These are phyloP conservation scores for Psix sp. DNA, from an alignment of 1,140 invertebrate genomes.

Conservation along the genomic window DNA sequence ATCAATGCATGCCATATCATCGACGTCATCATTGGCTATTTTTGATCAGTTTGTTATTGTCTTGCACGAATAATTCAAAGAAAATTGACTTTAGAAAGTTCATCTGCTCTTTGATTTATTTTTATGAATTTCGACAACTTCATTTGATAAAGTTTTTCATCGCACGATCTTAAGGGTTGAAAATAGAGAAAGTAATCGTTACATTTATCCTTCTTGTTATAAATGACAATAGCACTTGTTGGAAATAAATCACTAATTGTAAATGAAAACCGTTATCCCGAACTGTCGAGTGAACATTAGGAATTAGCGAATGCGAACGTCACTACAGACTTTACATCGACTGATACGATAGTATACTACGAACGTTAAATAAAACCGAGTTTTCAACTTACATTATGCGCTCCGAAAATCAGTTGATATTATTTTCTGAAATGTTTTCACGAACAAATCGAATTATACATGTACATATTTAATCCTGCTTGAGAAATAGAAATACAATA, in stretches of 20 bases:
- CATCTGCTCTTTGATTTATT: not conserved
- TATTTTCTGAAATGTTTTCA: conserved; percentile 51
- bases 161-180: conserved; percentile 8
- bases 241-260: conserved; percentile 33
- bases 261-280: conserved; percentile 5
- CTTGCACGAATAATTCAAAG: too few relatives aligned
- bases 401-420: too few relatives aligned
- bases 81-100: not conserved
- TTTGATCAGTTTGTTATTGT: not conserved
- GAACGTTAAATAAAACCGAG: conserved; percentile 12
- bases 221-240: conserved; percentile 57
- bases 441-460: conserved; percentile 7
- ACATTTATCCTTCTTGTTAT: conserved; percentile 17
- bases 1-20: conserved; percentile 8
- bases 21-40: not conserved
- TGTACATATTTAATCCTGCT: conserved; percentile 24
- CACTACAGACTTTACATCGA: conserved; percentile 5
- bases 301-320: not conserved
- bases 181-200: conserved; percentile 6
- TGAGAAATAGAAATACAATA: conserved; percentile 9
- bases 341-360: conserved; percentile 7
- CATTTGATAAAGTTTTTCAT: not conserved
- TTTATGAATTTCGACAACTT: conserved; percentile 7
- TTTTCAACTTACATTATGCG: too few relatives aligned
- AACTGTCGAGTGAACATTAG: conserved; percentile 1